phyloP scores from a whole-genome alignment of 1,140 invertebrate species.

The Eueides isabella region DNA sequence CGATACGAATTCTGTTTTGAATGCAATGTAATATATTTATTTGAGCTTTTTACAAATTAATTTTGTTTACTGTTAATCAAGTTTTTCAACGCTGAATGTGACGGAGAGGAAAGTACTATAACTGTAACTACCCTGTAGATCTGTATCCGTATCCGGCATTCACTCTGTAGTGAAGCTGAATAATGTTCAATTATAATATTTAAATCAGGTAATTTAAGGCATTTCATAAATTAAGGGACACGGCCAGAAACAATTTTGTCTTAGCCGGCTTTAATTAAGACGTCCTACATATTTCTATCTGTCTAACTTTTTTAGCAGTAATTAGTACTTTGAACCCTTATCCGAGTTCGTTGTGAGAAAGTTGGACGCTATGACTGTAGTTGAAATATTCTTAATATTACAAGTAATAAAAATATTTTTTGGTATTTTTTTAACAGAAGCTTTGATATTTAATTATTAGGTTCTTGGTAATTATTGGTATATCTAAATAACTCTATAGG shows the following conservation, averaged over 20 bases:
- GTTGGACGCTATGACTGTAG: not conserved
- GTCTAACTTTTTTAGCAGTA: not conserved
- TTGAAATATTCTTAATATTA: not conserved
- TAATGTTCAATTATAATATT: no score
- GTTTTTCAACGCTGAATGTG: no score
- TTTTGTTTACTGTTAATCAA: no score
- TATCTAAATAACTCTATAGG: no score
- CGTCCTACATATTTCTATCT: not conserved
- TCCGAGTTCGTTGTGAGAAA: not conserved
- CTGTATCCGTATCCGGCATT: no score
- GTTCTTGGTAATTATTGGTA: no score
- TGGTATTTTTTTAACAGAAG: not conserved
- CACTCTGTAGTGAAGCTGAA: no score
- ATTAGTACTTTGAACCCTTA: not conserved
- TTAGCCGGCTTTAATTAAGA: not conserved
- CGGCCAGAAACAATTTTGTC: not conserved
- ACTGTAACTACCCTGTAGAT: no score
- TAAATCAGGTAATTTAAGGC: not conserved
- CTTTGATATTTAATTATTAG: not conserved
- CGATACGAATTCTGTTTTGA: no score
- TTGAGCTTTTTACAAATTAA: no score
- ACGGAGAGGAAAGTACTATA: no score
- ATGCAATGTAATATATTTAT: no score
- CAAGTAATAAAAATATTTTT: not conserved
- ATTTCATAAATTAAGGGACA: not conserved